A percentile compares a stretch with the other conserved stretches of the same genome.
phyloP scores from a whole-genome alignment of 2,113 vertebrate genomes.

The Phalacrocorax brasilianus region DNA sequence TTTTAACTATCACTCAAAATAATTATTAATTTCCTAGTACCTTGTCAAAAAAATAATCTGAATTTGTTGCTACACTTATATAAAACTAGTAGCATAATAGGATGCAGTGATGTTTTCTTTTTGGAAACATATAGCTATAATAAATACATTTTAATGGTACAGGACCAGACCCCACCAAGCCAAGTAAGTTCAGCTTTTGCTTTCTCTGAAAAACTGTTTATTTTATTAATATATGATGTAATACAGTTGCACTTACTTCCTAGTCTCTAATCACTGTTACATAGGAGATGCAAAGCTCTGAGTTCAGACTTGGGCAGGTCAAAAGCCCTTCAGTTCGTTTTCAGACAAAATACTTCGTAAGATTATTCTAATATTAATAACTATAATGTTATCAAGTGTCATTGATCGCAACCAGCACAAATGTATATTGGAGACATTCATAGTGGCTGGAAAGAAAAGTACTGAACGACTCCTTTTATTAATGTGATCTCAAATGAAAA shows the following conservation, averaged over 20 bases:
- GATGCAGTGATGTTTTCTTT: constrained; percentile 3
- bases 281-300: not conserved
- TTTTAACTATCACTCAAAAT: not conserved
- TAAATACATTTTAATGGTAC: not conserved
- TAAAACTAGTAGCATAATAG: constrained; percentile 17
- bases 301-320: not conserved
- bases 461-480: constrained; percentile 20
- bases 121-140: not conserved
- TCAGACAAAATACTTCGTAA: not conserved
- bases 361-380: not conserved
- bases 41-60: not conserved
- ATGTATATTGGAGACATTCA: not conserved
- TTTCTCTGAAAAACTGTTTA: not conserved
- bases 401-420: not conserved
- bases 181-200: not conserved
- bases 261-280: not conserved
- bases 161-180: not conserved
- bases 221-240: not conserved
- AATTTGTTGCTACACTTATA: not conserved
- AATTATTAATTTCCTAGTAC: not conserved
- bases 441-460: not conserved
- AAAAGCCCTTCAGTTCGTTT: not conserved
- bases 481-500: constrained; percentile 6
- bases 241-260: not conserved
- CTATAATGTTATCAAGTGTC: not conserved